These are phyloP conservation scores for Tricholaema leucomelas DNA, from an alignment of 2,113 vertebrate genomes.

Conservation along the genomic window DNA sequence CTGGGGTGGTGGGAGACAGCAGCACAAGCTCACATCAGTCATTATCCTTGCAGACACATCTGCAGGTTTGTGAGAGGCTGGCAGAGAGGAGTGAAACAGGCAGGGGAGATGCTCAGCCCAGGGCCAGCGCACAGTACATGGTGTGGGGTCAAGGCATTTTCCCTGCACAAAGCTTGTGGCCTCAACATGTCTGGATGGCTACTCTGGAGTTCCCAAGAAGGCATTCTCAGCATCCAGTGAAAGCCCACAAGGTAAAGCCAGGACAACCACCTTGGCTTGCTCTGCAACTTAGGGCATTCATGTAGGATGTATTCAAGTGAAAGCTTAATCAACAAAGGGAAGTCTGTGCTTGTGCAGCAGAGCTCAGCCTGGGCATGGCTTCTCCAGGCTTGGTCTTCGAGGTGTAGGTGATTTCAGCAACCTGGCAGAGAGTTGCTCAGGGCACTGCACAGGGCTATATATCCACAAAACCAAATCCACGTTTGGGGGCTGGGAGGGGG, in stretches of 20 bases:
- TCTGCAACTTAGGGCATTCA: neutral
- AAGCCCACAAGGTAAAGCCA: neutral
- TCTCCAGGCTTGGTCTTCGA: neutral
- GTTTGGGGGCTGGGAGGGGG: neutral
- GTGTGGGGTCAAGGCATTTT: neutral
- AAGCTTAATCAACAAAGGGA: neutral
- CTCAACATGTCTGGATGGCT: accelerated
- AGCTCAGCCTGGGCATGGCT: neutral
- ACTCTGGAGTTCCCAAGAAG: neutral
- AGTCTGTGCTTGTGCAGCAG: neutral
- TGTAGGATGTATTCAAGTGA: accelerated
- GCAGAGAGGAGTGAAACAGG: neutral
- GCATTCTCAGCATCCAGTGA: neutral
- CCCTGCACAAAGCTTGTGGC: neutral
- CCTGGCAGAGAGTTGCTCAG: accelerated
- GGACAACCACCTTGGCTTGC: neutral
- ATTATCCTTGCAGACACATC: neutral
- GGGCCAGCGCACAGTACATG: neutral
- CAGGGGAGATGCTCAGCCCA: neutral
- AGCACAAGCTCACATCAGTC: neutral
- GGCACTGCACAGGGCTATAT: accelerated
- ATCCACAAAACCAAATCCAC: accelerated
- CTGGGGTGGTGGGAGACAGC: too few relatives aligned
- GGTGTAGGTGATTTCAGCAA: neutral
- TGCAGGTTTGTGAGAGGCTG: neutral